Evolutionary conservation across 1,140 invertebrate species (phyloP), one percentile per base, ranked within the genome.

Genomic region (Aleiodes sp.): DNA sequence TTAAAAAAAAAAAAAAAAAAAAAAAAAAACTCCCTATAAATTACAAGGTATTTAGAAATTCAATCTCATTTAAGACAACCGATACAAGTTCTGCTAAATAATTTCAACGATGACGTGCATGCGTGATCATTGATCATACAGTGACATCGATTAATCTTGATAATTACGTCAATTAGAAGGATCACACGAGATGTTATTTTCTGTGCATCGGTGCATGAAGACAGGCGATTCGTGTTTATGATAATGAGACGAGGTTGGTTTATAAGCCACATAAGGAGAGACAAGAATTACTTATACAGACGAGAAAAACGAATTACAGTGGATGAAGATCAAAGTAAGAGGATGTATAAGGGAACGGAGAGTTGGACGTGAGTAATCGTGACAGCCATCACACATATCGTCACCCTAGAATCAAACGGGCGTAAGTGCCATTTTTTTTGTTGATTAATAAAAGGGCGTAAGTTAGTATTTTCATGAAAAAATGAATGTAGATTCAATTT

Each of bases 231-330:
- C 46, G 46, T 52, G 46, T 52, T 24, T 52, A 52, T 52, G 46
- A 52, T 52, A 52, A 52, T 52, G 46, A 52, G 46, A 52, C 9
- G 46, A 52, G 46, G 46, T 52, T 16, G 46, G 46, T 52, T 52
- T 52, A 52, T 52, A 52, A 46, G 41, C 21, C 46, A 12, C 16
- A 21, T 52, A 52, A 52, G 46, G 46, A 52, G 46, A 52, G 46
- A 52, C 46, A 10, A 52, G 46, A 24, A 52, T 24, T 10, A n/a
- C 46, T 52, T 16, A 1, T 52, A 9, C 1, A 9, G 46, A 52
- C 19, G 46, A 52, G 46, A 52, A 52, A 52, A 21, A 52, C 46
- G 46, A 24, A 52, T 52, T 21, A 24, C 19, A 16, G 46, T 8
- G 19, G 26, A 24, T 52, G 21, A 16, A 16, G 46, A 52, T 52